A percentile compares a stretch with the other conserved stretches of the same genome.
phyloP scores from a whole-genome alignment of 2,797 vertebrate genomes.

The Geotrypetes seraphini region DNA sequence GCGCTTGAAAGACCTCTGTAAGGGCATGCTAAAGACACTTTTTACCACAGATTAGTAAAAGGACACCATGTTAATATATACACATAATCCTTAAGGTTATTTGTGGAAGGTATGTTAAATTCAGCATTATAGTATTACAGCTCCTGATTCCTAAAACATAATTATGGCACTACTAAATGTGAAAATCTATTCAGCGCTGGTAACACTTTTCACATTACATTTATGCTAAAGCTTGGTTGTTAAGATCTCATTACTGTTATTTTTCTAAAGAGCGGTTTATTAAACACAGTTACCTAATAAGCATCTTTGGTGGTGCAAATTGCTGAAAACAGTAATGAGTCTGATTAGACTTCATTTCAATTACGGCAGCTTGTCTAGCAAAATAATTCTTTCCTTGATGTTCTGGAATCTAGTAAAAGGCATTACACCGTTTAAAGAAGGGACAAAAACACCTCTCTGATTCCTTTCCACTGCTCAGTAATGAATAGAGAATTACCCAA shows the following conservation, averaged over 20 bases:
- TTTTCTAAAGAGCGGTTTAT: conserved; percentile 98
- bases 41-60: too few relatives aligned
- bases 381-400: conserved; percentile 32
- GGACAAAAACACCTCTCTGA: conserved; percentile 75
- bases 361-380: conserved; percentile 78
- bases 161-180: conserved; percentile 96
- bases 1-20: too few relatives aligned
- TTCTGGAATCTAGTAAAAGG: conserved; percentile 66
- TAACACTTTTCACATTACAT: conserved; percentile 90
- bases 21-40: too few relatives aligned
- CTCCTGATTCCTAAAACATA: conserved; percentile 76
- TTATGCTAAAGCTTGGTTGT: conserved; percentile 91
- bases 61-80: too few relatives aligned
- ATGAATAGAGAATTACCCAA: conserved; percentile 93
- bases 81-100: too few relatives aligned
- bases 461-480: conserved; percentile 84
- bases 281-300: conserved; percentile 99
- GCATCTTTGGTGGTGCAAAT: conserved; percentile 97
- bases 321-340: conserved; percentile 99
- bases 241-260: conserved; percentile 98
- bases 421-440: conserved; percentile 51
- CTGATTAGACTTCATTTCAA: conserved; percentile 98
- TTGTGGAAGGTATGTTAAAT: conserved; percentile 38
- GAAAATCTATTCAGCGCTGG: conserved; percentile 77
- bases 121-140: conserved; percentile 53